Base-by-base conservation (phyloP, 2,888 invertebrate species). In the Schrankia costaestrigalis region DNA sequence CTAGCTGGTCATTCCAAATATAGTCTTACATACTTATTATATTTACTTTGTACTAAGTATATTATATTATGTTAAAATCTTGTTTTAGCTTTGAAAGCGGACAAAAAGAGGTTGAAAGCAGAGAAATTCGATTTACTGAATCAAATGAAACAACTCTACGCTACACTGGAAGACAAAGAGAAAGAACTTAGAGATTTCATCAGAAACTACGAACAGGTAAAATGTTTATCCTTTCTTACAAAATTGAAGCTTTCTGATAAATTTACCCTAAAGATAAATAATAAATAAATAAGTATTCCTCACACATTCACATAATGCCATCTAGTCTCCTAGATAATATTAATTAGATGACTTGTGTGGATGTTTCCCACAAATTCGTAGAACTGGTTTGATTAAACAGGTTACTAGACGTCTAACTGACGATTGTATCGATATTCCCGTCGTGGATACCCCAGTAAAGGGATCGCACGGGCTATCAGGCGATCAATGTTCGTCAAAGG, bases 141-240 rank as follows among this genome's bases (percentile, higher is more conserved):
- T 71, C 97, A 97, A 87, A 97, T 97, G 93, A 97, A 97, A 78
- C 97, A 97, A 70, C 90, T 98, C 40, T 98, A 97, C 77, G 93
- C 94, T 35, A 97, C 97, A 5, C 89, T 98, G 42, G 97, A 97
- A 80, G 97, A 97, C 76, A 97, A 97, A 83, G 97, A 98, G 74
- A 94, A 95, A 63, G 97, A 97, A 77, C 88, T 97, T 39, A 90
- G 97, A 39, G 97, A 97, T 81, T 97, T 97, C 72, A 97, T 98
- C 68, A 91, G 97, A 56, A 97, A 95, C 84, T 97, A 96, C 80
- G 97, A 97, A 81, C 96, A 95, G 91, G 94, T 94, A 32, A 7
- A 23, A 31, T 8, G 10, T 21, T 4, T 8, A 6, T 13, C 3
- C 9, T 3, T 25, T 5, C n/a, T 7, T 37, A 15, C 26, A 5